Base-by-base conservation (phyloP, 1,140 invertebrate genomes). In the Agraylea sexmaculata region DNA sequence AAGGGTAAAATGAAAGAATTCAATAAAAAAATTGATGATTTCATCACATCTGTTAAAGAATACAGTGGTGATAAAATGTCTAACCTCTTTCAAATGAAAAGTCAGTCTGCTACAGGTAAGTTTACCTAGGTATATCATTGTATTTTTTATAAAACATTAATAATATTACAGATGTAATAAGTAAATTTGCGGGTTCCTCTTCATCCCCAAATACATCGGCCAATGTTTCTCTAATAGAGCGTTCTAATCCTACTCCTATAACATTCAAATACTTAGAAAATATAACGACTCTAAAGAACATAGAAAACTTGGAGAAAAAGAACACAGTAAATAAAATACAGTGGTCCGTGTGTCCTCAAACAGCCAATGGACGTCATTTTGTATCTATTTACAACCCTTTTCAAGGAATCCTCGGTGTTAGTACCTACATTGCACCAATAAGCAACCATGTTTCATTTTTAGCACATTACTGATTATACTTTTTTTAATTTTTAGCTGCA, bases 171-270 rank as follows among this genome's bases (percentile, higher is more conserved):
- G 2, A 20, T 35, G 19, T 3, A 20, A 22, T 4, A 13, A 37
- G 28, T 37, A 12, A 11, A 16, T 21, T 20, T 25, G 13, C 13
- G 10, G 2, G 23, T 25, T n/a, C 3, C n/a, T 22, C 12, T 37
- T 43, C 6, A 2, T 4, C 22, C 37, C 33, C 18, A 49, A 43
- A 45, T 40, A 40, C 45, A 2, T 30, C 39, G 2, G 40, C 40
- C 22, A 47, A 47, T n/a, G 25, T 47, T 8, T 25, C 45, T 7
- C 37, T 38, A n/a, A 34, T 43, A 8, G 43, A 33, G 15, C 16
- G 39, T 4, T 37, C 35, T n/a, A 49, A 49, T 39, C 46, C 46
- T 12, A 42, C 46, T 15, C 46, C 46, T 0, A 39, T 49, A 10
- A 42, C 38, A 15, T 7, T 43, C 7, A 31, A 44, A 25, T 28